Base-by-base conservation (phyloP, 2,888 invertebrate genomes). In the Lepidochrysops patricia region DNA sequence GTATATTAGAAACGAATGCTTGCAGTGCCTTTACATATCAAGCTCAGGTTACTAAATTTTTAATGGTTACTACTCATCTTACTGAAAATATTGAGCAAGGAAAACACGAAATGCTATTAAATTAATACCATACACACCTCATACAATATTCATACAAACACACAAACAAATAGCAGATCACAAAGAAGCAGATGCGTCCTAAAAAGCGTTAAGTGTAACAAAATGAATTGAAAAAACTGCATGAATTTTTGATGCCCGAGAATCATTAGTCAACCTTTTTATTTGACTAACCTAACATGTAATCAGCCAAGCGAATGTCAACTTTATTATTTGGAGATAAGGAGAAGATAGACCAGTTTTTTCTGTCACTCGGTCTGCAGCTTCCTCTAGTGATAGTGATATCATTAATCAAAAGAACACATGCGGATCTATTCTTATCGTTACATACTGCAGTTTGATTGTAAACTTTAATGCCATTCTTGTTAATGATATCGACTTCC, bases 261-360 rank as follows among this genome's bases (percentile, higher is more conserved):
- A 82, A 84, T 87, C 89, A 88, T 89, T 89, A 88, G 87, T 89
- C 87, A 88, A 84, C 71, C 82, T 88, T 84, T 87, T 88, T 85
- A 81, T 69, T 69, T 64, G 63, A 60, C 58, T 49, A 57, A 57
- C 57, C 23, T 34, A 57, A 50, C 34, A 58, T 19, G 27, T 2
- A 23, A 57, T 27, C 27, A 32, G 6, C 35, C 7, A 52, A 29
- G 49, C 15, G 0, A 76, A 65, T 72, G 52, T 68, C 61, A 66
- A 67, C 72, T 72, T 72, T 80, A 77, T 25, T 2, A 0, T 61
- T 1, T 61, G 13, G 26, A 0, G 13, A 66, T 72, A 77, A 64
- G 63, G 58, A 9, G 9, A 12, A 9, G 62, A 59, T 67, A 66
- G 23, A 43, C 71, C 68, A 71, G 69, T 60, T 35, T 68, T 76